These are phyloP conservation scores for Scylla paramamosain DNA, from an alignment of 1,140 invertebrate genomes.

Conservation along the genomic window DNA sequence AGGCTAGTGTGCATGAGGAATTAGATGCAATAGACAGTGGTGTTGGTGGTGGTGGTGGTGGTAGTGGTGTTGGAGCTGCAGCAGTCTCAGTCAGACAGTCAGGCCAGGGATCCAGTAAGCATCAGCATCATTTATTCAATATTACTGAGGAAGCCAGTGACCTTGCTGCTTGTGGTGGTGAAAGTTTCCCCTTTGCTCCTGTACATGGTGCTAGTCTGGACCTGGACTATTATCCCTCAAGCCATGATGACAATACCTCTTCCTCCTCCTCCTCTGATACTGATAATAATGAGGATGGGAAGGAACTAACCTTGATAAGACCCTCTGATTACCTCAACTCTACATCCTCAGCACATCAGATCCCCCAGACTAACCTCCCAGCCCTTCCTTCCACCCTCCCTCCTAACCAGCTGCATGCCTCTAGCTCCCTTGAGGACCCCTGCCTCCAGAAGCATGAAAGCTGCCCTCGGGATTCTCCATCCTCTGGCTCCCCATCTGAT, in stretches of 20 bases:
- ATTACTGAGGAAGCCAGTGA: not conserved
- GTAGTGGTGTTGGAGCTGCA: not conserved
- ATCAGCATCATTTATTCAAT: not conserved
- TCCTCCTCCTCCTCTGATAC: constrained; percentile 55
- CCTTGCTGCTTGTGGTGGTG: constrained; percentile 16
- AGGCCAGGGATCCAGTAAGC: not conserved
- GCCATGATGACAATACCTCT: constrained; percentile 35
- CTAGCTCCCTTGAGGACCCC: constrained; percentile 32
- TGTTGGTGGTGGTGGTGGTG: constrained; percentile 58
- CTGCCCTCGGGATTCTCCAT: not conserved
- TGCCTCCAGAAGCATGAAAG: constrained; percentile 50
- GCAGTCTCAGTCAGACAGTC: not conserved
- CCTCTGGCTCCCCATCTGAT: not conserved
- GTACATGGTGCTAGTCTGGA: constrained; percentile 42
- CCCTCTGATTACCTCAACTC: not conserved
- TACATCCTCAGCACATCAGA: not conserved
- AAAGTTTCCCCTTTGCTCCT: not conserved
- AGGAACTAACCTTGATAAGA: not conserved
- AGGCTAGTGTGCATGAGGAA: not conserved
- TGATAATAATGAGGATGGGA: not conserved
- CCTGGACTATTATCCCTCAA: constrained; percentile 59
- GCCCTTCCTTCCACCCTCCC: not conserved
- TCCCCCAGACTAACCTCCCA: not conserved
- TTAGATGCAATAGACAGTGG: not conserved
- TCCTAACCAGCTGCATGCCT: constrained; percentile 53